phyloP scores from a whole-genome alignment of 2,888 invertebrate genomes.

The Conops quadrifasciatus region DNA sequence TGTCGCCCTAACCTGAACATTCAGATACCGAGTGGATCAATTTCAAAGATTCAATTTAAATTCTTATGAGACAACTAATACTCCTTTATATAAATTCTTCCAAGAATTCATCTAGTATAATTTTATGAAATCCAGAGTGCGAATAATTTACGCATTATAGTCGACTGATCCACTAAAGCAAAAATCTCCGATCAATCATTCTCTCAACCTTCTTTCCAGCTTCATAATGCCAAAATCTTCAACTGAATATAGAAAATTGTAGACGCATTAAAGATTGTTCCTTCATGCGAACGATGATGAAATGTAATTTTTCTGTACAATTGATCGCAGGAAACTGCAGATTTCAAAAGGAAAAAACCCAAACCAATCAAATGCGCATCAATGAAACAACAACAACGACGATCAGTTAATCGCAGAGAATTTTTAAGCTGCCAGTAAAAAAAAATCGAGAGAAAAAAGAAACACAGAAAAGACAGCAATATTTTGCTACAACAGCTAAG shows the following conservation, averaged over 20 bases:
- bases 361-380: slow-evolving; percentile 32
- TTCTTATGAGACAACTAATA: too few species aligned
- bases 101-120: too few species aligned
- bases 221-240: slow-evolving; percentile 11
- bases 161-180: background rate
- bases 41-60: too few species aligned
- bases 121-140: background rate
- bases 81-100: too few species aligned
- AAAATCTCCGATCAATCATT: too few species aligned
- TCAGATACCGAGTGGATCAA: too few species aligned
- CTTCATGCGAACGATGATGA: too few species aligned
- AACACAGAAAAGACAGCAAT: slow-evolving; percentile 11
- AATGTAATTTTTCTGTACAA: slow-evolving; percentile 22
- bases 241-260: background rate
- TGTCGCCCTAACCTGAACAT: too few species aligned
- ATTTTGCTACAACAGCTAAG: slow-evolving; percentile 54
- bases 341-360: slow-evolving; percentile 7
- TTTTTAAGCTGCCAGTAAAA: background rate
- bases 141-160: background rate
- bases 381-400: slow-evolving; percentile 1
- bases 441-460: background rate
- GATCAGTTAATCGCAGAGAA: slow-evolving; percentile 2
- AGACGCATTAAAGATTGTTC: slow-evolving; percentile 3
- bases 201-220: too few species aligned
- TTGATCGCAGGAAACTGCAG: slow-evolving; percentile 28